Evolutionary conservation across 1,140 invertebrate genomes (phyloP).

Genomic region (Thaumatotibia leucotreta): DNA sequence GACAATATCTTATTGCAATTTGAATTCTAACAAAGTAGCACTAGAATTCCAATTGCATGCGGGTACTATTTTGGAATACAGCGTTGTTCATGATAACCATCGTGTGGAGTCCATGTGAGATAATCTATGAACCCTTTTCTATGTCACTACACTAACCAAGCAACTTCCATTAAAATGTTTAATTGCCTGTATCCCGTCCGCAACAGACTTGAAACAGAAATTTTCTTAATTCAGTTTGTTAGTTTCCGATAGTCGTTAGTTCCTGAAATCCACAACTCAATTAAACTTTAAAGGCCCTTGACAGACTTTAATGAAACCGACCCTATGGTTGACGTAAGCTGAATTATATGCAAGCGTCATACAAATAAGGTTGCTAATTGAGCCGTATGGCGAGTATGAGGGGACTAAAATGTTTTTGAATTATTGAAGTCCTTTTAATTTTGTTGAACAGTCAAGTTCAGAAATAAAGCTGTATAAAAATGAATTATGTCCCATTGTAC

Average conservation of each 20-base stretch:
- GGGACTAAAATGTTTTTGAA: conserved; percentile 11
- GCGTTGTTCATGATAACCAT: too few relatives aligned
- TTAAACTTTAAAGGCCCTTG: conserved; percentile 65
- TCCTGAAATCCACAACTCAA: conserved; percentile 64
- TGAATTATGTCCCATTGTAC: too few relatives aligned
- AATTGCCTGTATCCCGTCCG: conserved; percentile 5
- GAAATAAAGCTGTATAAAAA: too few relatives aligned
- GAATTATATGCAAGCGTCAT: background rate
- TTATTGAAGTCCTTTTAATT: conserved; percentile 12
- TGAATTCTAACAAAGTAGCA: too few relatives aligned
- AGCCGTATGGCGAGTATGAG: background rate
- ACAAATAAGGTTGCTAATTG: background rate
- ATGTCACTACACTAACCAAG: background rate
- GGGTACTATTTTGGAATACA: too few relatives aligned
- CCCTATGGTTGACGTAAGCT: conserved; percentile 14
- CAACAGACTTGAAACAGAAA: conserved; percentile 4
- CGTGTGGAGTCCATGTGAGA: too few relatives aligned
- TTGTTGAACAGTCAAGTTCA: conserved; percentile 1
- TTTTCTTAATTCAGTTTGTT: conserved; percentile 49
- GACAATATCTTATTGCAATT: too few relatives aligned
- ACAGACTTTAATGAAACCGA: conserved; percentile 46
- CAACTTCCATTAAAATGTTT: background rate
- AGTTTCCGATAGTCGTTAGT: conserved; percentile 57
- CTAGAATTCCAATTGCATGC: too few relatives aligned
- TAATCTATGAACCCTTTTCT: background rate